Conservation (phyloP, 30 jellyfish, hydroid and myxozoan species). For the Hydractinia echinata region DNA sequence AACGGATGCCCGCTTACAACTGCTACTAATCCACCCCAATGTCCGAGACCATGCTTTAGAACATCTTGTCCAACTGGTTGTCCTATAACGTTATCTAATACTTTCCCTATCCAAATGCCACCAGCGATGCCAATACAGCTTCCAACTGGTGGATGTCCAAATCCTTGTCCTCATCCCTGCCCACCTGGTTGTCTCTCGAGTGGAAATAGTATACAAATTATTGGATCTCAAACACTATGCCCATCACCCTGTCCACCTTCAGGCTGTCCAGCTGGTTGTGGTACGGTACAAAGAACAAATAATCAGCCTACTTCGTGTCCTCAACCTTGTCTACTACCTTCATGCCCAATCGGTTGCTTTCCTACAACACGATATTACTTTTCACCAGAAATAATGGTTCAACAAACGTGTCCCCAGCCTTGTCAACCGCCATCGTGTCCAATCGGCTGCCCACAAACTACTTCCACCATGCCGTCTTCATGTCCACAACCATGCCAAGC, state of each 20-base stretch:
- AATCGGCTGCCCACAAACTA: constrained; percentile 22
- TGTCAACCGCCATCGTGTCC: constrained; percentile 39
- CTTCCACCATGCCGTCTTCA: not conserved
- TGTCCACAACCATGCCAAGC: constrained; percentile 52
- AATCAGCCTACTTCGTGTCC: not conserved
- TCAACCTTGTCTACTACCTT: not conserved
- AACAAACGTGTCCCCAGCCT: constrained; percentile 38
- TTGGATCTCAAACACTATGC: constrained; percentile 15
- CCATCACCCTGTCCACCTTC: constrained; percentile 43
- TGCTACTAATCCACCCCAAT: constrained; percentile 16
- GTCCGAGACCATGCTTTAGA: constrained; percentile 7
- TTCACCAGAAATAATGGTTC: constrained; percentile 19
- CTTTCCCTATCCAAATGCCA: not conserved
- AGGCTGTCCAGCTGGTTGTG: constrained; percentile 33
- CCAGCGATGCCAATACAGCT: not conserved
- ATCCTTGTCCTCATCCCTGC: constrained; percentile 69
- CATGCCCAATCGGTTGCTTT: constrained; percentile 20
- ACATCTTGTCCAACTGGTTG: constrained; percentile 32
- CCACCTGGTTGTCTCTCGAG: constrained; percentile 60
- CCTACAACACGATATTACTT: constrained; percentile 10
- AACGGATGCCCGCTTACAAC: constrained; percentile 33
- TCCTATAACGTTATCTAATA: not conserved
- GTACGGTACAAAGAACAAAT: not conserved
- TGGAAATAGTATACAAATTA: not conserved
- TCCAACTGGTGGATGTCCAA: constrained; percentile 62